Evolutionary conservation across 2,888 invertebrate species (phyloP).

Genomic region (Sarcophaga caerulescens): DNA sequence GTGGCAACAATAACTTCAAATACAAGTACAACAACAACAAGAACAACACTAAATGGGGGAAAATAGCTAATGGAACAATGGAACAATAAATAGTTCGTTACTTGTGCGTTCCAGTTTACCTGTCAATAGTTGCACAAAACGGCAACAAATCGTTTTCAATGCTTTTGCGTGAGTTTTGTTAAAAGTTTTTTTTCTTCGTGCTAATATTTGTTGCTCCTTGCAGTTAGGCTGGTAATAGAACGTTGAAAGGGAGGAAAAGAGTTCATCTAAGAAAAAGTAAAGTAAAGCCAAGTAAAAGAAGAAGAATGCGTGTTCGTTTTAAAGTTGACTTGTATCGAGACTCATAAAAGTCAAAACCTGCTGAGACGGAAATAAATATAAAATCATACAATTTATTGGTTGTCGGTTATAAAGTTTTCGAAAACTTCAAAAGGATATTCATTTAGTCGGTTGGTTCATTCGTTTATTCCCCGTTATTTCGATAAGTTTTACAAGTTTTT

Average conservation of each 20-base stretch:
- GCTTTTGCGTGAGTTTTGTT: conserved; percentile 33
- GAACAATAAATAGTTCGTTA: conserved; percentile 6
- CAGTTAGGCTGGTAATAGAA: not conserved
- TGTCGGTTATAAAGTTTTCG: conserved; percentile 50
- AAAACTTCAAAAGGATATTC: conserved; percentile 11
- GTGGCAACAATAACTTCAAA: conserved; percentile 22
- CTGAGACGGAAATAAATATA: conserved; percentile 70
- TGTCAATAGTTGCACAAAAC: conserved; percentile 59
- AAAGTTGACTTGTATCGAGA: conserved; percentile 50
- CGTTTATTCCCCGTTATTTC: not conserved
- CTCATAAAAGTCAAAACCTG: conserved; percentile 69
- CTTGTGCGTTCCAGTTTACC: conserved; percentile 72
- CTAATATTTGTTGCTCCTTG: not conserved
- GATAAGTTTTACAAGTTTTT: conserved; percentile 1
- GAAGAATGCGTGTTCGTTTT: conserved; percentile 46
- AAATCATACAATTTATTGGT: conserved; percentile 72
- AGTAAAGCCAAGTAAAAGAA: conserved; percentile 13
- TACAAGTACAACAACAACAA: conserved; percentile 5
- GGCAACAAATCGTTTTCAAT: conserved; percentile 1
- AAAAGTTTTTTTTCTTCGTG: conserved; percentile 22
- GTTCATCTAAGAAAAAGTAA: not conserved
- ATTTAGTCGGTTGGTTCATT: not conserved
- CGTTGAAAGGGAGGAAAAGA: too few species aligned
- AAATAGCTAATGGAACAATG: conserved; percentile 6
- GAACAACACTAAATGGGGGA: conserved; percentile 11